Conservation (phyloP, 2,888 invertebrate species). For the Asteroscopus sphinx region DNA sequence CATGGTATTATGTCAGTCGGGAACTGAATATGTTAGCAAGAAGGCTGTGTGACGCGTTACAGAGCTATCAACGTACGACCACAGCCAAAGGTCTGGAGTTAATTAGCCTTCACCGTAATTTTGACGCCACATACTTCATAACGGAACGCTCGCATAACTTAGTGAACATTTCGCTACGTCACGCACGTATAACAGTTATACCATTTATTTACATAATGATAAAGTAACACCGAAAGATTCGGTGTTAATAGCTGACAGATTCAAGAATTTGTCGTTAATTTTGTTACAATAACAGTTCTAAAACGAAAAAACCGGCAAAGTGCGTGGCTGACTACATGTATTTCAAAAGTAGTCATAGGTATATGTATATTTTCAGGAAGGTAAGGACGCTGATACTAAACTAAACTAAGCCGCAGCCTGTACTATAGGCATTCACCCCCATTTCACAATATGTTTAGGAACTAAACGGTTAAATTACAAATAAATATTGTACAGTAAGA, state of each 20-base stretch:
- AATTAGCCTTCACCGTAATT: slow-evolving; percentile 55
- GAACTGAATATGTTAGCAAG: slow-evolving; percentile 42
- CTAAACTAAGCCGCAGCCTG: no score
- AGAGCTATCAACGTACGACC: slow-evolving; percentile 45
- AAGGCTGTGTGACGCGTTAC: slow-evolving; percentile 43
- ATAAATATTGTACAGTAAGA: no score
- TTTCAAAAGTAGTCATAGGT: no score
- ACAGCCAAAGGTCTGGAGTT: slow-evolving; percentile 49
- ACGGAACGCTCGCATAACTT: slow-evolving; percentile 25
- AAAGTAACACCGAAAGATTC: slow-evolving; percentile 21
- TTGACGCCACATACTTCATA: slow-evolving; percentile 45
- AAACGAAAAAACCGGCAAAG: no score
- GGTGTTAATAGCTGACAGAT: slow-evolving; percentile 10
- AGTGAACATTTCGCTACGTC: slow-evolving; percentile 26
- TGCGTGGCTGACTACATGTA: no score
- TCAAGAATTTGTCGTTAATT: slow-evolving; percentile 9
- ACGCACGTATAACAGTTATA: no score
- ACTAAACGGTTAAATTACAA: no score
- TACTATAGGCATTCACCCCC: no score
- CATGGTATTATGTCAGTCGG: slow-evolving; percentile 45
- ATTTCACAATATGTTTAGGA: no score
- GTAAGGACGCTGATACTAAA: no score
- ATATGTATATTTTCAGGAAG: no score
- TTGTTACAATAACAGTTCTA: no score
- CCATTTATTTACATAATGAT: slow-evolving; percentile 38